Percentiles rank a stretch among this genome's conserved stretches.
These are phyloP conservation scores for Darevskia nairensis DNA, from an alignment of 2,797 vertebrate genomes.

Conservation along the genomic window DNA sequence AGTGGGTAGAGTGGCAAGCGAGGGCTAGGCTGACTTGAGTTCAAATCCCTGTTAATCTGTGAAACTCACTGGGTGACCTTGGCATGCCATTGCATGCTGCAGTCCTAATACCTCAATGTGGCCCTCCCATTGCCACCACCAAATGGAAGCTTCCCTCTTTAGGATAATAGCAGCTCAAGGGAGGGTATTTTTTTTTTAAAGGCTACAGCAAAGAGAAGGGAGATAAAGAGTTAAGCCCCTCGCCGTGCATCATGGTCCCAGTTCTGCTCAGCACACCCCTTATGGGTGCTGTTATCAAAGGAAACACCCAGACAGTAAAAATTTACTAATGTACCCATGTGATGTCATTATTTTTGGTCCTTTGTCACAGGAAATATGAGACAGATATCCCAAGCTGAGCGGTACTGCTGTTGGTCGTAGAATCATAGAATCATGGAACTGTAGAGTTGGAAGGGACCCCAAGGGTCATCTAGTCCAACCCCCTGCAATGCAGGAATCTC, in stretches of 20 bases:
- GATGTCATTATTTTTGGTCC: not conserved
- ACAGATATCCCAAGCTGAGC: not conserved
- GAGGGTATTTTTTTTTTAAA: not conserved
- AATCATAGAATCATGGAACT: not conserved
- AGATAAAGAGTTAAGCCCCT: not conserved
- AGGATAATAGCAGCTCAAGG: not conserved
- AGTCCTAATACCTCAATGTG: not conserved
- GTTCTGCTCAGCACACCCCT: not conserved
- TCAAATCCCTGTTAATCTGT: not conserved
- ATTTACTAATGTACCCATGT: not conserved
- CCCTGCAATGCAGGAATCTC: too few relatives aligned
- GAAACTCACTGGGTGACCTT: not conserved
- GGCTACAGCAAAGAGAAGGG: not conserved
- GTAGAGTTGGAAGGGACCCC: too few relatives aligned
- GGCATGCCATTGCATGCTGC: not conserved
- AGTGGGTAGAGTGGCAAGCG: not conserved
- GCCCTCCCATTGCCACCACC: not conserved
- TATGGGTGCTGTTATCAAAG: too few relatives aligned
- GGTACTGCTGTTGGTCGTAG: not conserved
- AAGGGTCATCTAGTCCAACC: too few relatives aligned
- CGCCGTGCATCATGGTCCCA: not conserved
- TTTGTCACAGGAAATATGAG: not conserved
- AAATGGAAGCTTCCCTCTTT: not conserved
- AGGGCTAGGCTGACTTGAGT: not conserved
- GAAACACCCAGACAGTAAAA: not conserved